Evolutionary conservation across 2,888 invertebrate genomes (phyloP).

Genomic region (Cataglyphis cursor): DNA sequence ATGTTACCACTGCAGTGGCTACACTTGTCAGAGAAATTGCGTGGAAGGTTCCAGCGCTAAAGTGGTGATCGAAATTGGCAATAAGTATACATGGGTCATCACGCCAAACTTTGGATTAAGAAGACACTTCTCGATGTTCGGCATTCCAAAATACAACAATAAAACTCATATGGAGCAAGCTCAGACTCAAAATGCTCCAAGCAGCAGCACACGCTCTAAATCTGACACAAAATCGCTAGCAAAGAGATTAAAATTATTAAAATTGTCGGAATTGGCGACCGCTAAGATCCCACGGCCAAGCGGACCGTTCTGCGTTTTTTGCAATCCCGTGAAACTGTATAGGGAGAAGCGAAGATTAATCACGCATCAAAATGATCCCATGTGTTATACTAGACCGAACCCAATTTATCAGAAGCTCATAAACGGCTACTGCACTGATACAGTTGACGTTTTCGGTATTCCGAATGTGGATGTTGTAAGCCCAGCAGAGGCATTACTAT

Average conservation of each 20-base stretch:
- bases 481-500: slow-evolving; percentile 85
- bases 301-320: slow-evolving; percentile 86
- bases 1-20: slow-evolving; percentile 85
- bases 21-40: slow-evolving; percentile 85
- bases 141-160: slow-evolving; percentile 84
- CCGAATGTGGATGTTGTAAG: slow-evolving; percentile 86
- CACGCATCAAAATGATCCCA: slow-evolving; percentile 80
- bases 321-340: slow-evolving; percentile 84
- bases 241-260: slow-evolving; percentile 81
- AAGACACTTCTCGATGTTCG: slow-evolving; percentile 85
- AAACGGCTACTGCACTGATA: slow-evolving; percentile 86
- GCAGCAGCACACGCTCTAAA: slow-evolving; percentile 79
- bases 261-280: slow-evolving; percentile 79
- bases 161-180: slow-evolving; percentile 79
- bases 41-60: slow-evolving; percentile 84
- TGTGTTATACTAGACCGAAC: slow-evolving; percentile 82
- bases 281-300: slow-evolving; percentile 81
- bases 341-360: slow-evolving; percentile 84
- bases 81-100: slow-evolving; percentile 86
- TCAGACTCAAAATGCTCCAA: slow-evolving; percentile 76
- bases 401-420: slow-evolving; percentile 84
- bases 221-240: slow-evolving; percentile 82
- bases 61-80: slow-evolving; percentile 86
- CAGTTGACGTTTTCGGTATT: slow-evolving; percentile 84
- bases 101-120: slow-evolving; percentile 84